A percentile compares a stretch with the other conserved stretches of the same genome.
These are phyloP conservation scores for Sebastes melanostomus DNA, from an alignment of 2,797 vertebrate genomes.

Conservation along the genomic window DNA sequence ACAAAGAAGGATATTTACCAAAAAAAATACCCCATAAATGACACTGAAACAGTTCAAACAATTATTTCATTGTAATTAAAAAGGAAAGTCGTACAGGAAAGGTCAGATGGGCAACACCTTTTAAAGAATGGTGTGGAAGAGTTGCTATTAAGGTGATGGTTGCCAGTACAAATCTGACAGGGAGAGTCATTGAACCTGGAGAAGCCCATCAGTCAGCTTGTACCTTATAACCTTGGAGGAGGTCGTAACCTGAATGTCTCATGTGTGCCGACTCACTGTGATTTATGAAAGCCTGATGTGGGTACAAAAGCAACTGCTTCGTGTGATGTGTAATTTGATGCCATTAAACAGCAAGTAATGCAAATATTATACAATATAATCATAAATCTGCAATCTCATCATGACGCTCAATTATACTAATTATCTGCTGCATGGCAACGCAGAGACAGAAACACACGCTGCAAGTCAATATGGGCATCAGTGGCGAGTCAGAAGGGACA, in stretches of 20 bases:
- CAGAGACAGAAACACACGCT: background rate
- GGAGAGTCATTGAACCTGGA: slow-evolving; percentile 38
- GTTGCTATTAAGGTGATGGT: slow-evolving; percentile 42
- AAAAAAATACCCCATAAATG: slow-evolving; percentile 1
- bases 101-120: background rate
- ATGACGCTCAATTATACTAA: slow-evolving; percentile 47
- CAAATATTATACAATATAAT: slow-evolving; percentile 70
- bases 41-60: background rate
- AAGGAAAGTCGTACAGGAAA: background rate
- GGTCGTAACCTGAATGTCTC: slow-evolving; percentile 69
- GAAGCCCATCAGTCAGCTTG: slow-evolving; percentile 70
- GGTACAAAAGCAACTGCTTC: slow-evolving; percentile 55
- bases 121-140: background rate
- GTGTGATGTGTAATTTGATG: slow-evolving; percentile 57
- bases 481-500: background rate
- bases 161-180: slow-evolving; percentile 55
- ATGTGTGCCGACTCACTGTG: slow-evolving; percentile 34
- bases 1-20: slow-evolving; percentile 9
- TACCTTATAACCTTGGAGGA: slow-evolving; percentile 67
- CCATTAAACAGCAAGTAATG: slow-evolving; percentile 67
- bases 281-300: slow-evolving; percentile 68
- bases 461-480: background rate
- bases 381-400: slow-evolving; percentile 46
- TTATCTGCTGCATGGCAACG: slow-evolving; percentile 25
- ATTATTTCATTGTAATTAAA: slow-evolving; percentile 26